phyloP scores from a whole-genome alignment of 2,888 invertebrate genomes.

The Tenthredo mesomela region DNA sequence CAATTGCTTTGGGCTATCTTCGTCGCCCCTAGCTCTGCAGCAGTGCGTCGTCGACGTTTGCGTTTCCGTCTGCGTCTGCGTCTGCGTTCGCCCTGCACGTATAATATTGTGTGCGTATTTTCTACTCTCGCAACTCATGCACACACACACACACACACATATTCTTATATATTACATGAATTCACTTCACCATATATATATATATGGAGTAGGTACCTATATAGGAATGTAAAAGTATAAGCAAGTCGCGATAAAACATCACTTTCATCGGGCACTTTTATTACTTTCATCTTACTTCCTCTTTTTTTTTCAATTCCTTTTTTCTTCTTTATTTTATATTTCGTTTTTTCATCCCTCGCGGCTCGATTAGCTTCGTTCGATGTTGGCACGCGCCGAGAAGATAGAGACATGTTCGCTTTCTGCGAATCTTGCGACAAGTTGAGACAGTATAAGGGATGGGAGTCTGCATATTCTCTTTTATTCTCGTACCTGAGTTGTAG shows the following conservation, averaged over 20 bases:
- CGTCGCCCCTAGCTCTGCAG: constrained; percentile 43
- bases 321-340: background rate
- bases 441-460: constrained; percentile 5
- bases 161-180: background rate
- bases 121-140: constrained; percentile 31
- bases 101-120: background rate
- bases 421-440: background rate
- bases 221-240: constrained; percentile 3
- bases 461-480: constrained; percentile 15
- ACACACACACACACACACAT: constrained; percentile 45
- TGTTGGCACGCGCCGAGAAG: constrained; percentile 26
- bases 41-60: background rate
- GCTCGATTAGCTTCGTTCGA: constrained; percentile 44
- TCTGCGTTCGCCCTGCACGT: background rate
- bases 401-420: background rate
- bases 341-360: constrained; percentile 35
- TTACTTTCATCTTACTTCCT: constrained; percentile 30
- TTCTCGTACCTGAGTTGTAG: constrained; percentile 14
- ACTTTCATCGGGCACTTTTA: constrained; percentile 29
- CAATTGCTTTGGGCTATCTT: constrained; percentile 71
- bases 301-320: background rate
- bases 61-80: background rate
- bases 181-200: too few species aligned
- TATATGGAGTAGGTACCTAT: too few species aligned
- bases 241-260: constrained; percentile 23